These are phyloP conservation scores for Scophthalmus maximus DNA, from an alignment of 2,113 vertebrate species.

Conservation along the genomic window DNA sequence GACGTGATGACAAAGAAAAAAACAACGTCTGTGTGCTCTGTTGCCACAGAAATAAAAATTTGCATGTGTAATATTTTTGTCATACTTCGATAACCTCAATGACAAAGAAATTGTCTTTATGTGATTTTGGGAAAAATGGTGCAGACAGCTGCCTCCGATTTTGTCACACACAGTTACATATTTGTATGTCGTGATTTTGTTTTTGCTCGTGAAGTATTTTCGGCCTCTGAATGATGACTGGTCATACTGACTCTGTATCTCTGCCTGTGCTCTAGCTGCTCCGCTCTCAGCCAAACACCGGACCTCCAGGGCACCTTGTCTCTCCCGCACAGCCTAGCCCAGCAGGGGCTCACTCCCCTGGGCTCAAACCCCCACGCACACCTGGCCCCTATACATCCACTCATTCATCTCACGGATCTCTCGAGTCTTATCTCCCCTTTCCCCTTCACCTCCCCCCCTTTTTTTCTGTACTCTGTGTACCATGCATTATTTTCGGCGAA, in stretches of 20 bases:
- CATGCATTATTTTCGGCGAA: constrained; percentile 22
- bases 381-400: constrained; percentile 59
- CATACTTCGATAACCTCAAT: constrained; percentile 3
- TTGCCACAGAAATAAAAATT: constrained; percentile 29
- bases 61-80: constrained; percentile 19
- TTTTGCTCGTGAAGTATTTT: too few species aligned
- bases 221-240: constrained; percentile 55
- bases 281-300: constrained; percentile 71
- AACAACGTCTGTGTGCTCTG: neutral
- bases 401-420: constrained; percentile 54
- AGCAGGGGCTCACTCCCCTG: constrained; percentile 68
- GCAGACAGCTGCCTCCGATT: constrained; percentile 67
- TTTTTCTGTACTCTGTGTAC: constrained; percentile 17
- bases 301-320: constrained; percentile 74
- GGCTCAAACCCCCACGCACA: constrained; percentile 72
- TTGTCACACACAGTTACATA: constrained; percentile 19
- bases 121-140: constrained; percentile 84
- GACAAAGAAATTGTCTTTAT: constrained; percentile 74
- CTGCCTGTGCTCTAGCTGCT: constrained; percentile 80
- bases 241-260: constrained; percentile 77
- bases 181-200: constrained; percentile 10
- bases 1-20: constrained; percentile 23
- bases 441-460: constrained; percentile 21
- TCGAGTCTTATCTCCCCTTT: constrained; percentile 43
- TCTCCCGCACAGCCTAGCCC: constrained; percentile 74